phyloP scores from a whole-genome alignment of 1,140 invertebrate species.

The Papilio polytes region DNA sequence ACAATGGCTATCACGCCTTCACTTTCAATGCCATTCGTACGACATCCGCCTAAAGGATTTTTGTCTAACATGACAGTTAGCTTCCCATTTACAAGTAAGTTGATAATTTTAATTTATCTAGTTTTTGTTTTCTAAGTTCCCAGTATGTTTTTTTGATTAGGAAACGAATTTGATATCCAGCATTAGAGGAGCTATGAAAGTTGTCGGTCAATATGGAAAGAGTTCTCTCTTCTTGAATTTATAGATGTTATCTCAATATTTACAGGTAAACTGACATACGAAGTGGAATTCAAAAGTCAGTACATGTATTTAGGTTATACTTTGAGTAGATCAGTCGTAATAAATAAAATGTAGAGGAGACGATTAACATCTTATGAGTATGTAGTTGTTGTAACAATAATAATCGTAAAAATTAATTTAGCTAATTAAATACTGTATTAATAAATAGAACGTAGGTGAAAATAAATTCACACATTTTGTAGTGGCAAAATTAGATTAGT shows the following conservation, averaged over 20 bases:
- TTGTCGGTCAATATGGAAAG: not conserved
- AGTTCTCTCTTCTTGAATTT: not conserved
- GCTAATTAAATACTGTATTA: not conserved
- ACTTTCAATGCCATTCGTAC: slow-evolving; percentile 91
- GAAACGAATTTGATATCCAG: not conserved
- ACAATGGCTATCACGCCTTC: slow-evolving; percentile 92
- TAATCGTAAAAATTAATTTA: not conserved
- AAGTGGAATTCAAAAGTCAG: slow-evolving; percentile 72
- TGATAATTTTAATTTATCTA: not conserved
- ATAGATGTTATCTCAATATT: slow-evolving; percentile 40
- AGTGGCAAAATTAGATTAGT: not conserved
- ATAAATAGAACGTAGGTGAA: not conserved
- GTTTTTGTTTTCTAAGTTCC: not conserved
- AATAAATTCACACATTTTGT: not conserved
- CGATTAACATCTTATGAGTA: slow-evolving; percentile 31
- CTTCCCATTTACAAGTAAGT: slow-evolving; percentile 94
- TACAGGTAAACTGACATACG: slow-evolving; percentile 71
- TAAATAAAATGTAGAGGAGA: slow-evolving; percentile 44
- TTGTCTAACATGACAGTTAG: slow-evolving; percentile 93
- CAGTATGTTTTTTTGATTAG: not conserved
- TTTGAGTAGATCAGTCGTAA: slow-evolving; percentile 42
- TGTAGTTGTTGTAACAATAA: slow-evolving; percentile 1
- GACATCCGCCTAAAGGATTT: slow-evolving; percentile 93
- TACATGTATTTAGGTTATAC: slow-evolving; percentile 77
- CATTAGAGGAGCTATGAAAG: not conserved